phyloP scores from a whole-genome alignment of 2,888 invertebrate genomes.

The Hypsopygia costalis region DNA sequence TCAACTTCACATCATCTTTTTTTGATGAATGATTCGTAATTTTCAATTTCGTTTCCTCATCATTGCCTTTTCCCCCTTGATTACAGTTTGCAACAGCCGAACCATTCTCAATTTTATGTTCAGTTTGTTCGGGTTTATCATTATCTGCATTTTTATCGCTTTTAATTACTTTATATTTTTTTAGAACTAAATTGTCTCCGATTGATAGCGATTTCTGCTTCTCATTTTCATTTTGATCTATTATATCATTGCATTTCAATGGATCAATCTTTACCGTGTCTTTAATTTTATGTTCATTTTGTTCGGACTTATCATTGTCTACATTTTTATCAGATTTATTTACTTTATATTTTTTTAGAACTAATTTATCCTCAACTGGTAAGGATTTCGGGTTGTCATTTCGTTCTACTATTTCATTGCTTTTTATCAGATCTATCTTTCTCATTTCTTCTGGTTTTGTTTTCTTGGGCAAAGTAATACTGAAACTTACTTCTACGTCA shows the following conservation, averaged over 20 bases:
- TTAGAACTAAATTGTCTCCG: too few species aligned
- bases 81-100: constrained; percentile 41
- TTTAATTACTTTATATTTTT: too few species aligned
- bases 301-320: too few species aligned
- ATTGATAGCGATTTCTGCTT: too few species aligned
- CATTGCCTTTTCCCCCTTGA: constrained; percentile 34
- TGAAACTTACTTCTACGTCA: constrained; percentile 71
- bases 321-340: too few species aligned
- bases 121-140: constrained; percentile 35
- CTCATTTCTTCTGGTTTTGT: constrained; percentile 29
- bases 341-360: constrained; percentile 61
- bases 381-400: constrained; percentile 26
- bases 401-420: constrained; percentile 25
- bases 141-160: constrained; percentile 28
- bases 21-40: constrained; percentile 30
- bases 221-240: too few species aligned
- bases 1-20: constrained; percentile 43
- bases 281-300: too few species aligned
- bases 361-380: constrained; percentile 35
- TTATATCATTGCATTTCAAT: too few species aligned
- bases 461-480: constrained; percentile 65
- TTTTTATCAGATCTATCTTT: constrained; percentile 35
- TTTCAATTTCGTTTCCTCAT: constrained; percentile 46
- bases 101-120: constrained; percentile 40
- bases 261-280: too few species aligned